Percentiles rank a stretch among this genome's conserved stretches.
These are phyloP conservation scores for Morbakka virulenta DNA, from an alignment of 30 jellyfish, hydroid and myxozoan genomes.

Conservation along the genomic window DNA sequence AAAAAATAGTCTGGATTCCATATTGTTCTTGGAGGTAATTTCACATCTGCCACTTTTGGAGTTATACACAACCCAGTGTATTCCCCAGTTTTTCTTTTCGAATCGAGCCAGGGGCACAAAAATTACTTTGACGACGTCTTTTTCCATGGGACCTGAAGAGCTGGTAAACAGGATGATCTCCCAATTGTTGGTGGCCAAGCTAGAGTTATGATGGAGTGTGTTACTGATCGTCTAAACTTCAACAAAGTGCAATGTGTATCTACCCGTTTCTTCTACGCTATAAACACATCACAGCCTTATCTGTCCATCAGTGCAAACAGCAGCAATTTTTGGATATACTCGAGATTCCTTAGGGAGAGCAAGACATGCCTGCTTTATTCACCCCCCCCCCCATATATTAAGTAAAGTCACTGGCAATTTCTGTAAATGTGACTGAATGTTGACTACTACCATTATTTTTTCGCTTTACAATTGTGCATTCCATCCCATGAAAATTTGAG, in stretches of 20 bases:
- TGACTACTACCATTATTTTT: constrained; percentile 38
- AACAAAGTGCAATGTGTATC: constrained; percentile 16
- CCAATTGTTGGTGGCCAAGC: constrained; percentile 74
- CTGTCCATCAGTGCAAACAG: constrained; percentile 62
- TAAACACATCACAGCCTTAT: constrained; percentile 52
- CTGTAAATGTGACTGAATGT: constrained; percentile 28
- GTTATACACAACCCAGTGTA: constrained; percentile 47
- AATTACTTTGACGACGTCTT: constrained; percentile 46
- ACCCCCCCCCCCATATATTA: constrained; percentile 76
- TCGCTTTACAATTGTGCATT: neutral
- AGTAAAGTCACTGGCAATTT: constrained; percentile 48
- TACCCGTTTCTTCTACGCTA: constrained; percentile 49
- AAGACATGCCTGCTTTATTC: constrained; percentile 68
- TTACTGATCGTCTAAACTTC: constrained; percentile 59
- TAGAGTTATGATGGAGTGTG: constrained; percentile 53
- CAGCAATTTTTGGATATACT: constrained; percentile 73
- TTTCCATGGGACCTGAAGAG: constrained; percentile 26
- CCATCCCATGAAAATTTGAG: neutral
- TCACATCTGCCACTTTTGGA: constrained; percentile 80
- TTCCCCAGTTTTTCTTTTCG: constrained; percentile 54
- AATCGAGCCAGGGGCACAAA: constrained; percentile 28
- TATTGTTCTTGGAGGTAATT: constrained; percentile 41
- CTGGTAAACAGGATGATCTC: constrained; percentile 46
- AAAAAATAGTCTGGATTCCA: constrained; percentile 29
- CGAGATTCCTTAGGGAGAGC: constrained; percentile 58